Base-by-base conservation (phyloP, 2,888 invertebrate species). In the Napeogenes sylphis region DNA sequence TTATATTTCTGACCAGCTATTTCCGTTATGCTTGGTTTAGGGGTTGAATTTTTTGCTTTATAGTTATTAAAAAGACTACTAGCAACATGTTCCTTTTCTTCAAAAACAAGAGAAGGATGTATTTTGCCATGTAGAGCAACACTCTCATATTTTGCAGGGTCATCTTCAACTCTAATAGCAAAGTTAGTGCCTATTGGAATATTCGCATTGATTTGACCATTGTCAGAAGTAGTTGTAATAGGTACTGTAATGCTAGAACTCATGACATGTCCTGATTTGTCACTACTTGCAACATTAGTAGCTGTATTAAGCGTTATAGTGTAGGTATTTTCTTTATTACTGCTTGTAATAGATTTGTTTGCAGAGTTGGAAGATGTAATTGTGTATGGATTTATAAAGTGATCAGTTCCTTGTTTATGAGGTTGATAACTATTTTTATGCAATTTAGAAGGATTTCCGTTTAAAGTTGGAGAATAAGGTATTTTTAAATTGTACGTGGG, bases 131-230 rank as follows among this genome's bases (percentile, higher is more conserved):
- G 82, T 60, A 81, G 70, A 65, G 81, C 80, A 56, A 80, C 83
- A 12, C 73, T 80, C 68, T 86, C 84, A 63, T 80, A 76, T 56
- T 81, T 78, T 35, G 78, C 72, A n/a, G 79, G 74, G 67, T 81
- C 83, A 72, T 86, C 90, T 78, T 91, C 87, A 3, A 91, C 91
- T 74, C 79, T 81, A 21, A 91, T 90, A 46, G 91, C 91, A 72
- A 91, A 85, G 67, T 91, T 91, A 1, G 91, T 91, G 56, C 89
- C 87, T 62, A 91, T 90, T 10, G 91, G 90, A 70, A 91, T 91
- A 69, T 90, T 82, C 38, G 91, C 78, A 67, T 91, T 90, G 38
- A 87, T 72, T 68, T 80, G 80, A 2, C 76, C 80, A 67, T 75
- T 78, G 65, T 83, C 80, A 10, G 78, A 68, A 21, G 80, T 74